Evolutionary conservation across 1,140 invertebrate genomes (phyloP), one percentile per base, ranked within the genome.

Genomic region (Adoxophyes honmai): DNA sequence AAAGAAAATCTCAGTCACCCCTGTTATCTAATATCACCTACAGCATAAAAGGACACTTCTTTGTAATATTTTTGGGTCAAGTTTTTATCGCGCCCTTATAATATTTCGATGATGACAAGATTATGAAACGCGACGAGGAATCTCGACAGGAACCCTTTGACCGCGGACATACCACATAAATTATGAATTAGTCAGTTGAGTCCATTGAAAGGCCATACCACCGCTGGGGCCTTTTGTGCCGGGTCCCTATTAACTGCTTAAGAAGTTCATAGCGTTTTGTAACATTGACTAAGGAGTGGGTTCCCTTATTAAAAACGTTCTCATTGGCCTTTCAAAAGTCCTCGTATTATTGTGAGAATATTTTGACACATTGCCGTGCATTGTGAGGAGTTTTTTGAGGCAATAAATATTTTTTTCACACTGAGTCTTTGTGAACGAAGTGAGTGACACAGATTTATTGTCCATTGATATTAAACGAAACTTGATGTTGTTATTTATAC

Each of bases 211-310:
- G 64, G 53, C 44, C 36, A 39, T 66, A 57, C 73, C 74, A 75
- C 77, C 78, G 59, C 73, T 72, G 75, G 56, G 68, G 58, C 62
- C 71, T 44, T 66, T 82, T 83, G 72, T 82, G 60, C 33, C 21
- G 33, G 9, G 52, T 60, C 55, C 72, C 73, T 81, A 83, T 81
- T 80, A 85, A 86, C 80, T 86, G 77, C 71, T 78, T 74, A 80
- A 81, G 81, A 78, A 85, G 83, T 86, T 84, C 83, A 86, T 86
- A 84, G 73, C 68, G 67, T 84, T 83, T 86, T 85, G 81, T 78
- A 64, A 59, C 62, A 34, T 38, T 63, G 57, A 59, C 52, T 57
- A 64, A 61, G 66, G 55, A 68, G 66, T 77, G 65, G 65, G 67
- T 74, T 66, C 21, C 58, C 55, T 75, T 57, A 66, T 70, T 71